phyloP scores from a whole-genome alignment of 2,797 vertebrate genomes.

The Uromys caudimaculatus region DNA sequence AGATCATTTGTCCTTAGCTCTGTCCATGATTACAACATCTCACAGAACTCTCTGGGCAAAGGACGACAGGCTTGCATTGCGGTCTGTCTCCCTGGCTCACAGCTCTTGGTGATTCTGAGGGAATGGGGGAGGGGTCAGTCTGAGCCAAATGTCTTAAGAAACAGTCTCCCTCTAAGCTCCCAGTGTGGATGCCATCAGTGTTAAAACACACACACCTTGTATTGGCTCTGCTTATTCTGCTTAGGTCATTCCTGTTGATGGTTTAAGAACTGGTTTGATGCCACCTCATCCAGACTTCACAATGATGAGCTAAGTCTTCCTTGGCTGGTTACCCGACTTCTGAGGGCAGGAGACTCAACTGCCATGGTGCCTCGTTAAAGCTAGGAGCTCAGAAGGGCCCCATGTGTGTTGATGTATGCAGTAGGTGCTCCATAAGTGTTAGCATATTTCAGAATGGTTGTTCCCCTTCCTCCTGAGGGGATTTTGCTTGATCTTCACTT shows the following conservation, averaged over 20 bases:
- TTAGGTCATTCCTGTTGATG: too few relatives aligned
- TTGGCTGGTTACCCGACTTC: not conserved
- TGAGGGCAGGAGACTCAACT: not conserved
- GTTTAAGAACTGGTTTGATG: not conserved
- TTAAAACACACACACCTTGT: accelerated
- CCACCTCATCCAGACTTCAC: not conserved
- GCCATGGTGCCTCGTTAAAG: not conserved
- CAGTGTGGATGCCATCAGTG: not conserved
- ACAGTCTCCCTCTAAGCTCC: not conserved
- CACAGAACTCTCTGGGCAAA: not conserved
- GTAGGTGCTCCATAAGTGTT: accelerated
- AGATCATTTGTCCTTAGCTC: not conserved
- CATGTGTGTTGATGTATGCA: accelerated
- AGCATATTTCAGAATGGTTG: not conserved
- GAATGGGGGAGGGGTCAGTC: not conserved
- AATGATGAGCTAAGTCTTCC: not conserved
- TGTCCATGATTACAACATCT: not conserved
- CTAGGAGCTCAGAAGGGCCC: not conserved
- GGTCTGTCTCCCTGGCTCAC: accelerated
- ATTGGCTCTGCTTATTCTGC: not conserved
- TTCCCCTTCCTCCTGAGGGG: accelerated
- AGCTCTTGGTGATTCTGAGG: not conserved
- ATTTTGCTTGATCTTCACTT: not conserved
- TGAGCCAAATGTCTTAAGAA: not conserved
- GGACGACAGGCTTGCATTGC: not conserved